phyloP scores from a whole-genome alignment of 2,113 vertebrate genomes.

The Lynx canadensis region DNA sequence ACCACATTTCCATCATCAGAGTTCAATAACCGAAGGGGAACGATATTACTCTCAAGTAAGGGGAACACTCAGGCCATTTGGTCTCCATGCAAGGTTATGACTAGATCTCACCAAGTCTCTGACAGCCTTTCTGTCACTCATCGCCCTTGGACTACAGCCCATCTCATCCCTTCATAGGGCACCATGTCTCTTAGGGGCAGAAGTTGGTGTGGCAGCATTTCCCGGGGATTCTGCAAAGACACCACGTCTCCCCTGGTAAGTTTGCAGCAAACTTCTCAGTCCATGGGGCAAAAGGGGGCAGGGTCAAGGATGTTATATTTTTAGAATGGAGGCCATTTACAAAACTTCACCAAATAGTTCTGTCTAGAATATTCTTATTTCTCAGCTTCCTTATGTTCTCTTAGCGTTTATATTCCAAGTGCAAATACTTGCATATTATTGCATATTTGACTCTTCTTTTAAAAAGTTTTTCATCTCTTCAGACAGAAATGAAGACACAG shows the following conservation, averaged over 20 bases:
- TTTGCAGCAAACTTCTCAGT: neutral
- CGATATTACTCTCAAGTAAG: neutral
- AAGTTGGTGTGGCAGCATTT: neutral
- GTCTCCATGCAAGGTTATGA: neutral
- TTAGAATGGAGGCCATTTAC: neutral
- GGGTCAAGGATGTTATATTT: neutral
- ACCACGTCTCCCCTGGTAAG: neutral
- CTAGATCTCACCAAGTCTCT: neutral
- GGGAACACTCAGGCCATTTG: neutral
- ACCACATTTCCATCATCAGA: neutral
- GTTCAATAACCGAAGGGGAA: neutral
- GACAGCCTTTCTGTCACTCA: accelerated
- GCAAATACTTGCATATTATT: neutral
- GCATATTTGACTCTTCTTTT: neutral
- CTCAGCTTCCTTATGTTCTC: neutral
- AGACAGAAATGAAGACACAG: neutral
- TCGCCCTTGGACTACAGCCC: neutral
- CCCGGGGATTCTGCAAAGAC: neutral
- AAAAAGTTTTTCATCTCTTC: neutral
- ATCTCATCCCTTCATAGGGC: neutral
- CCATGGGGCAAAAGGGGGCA: neutral
- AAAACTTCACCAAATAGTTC: neutral
- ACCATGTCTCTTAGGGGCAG: neutral
- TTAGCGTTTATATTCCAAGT: neutral
- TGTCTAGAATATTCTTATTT: neutral